These are phyloP conservation scores for Tubulanus polymorphus DNA, from an alignment of 2,888 invertebrate genomes.

Conservation along the genomic window DNA sequence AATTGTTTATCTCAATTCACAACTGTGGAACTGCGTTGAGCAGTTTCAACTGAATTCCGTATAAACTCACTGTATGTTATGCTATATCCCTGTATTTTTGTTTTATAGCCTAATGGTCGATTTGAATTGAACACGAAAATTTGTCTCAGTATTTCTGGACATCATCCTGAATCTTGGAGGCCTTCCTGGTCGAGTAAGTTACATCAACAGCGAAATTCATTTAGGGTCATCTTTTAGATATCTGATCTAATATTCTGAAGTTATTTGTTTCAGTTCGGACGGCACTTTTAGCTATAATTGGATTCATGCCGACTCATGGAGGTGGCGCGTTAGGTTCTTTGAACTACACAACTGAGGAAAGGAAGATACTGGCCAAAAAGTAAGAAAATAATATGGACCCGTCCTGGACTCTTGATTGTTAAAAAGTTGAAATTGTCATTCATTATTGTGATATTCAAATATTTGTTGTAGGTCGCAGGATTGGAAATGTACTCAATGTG, in stretches of 20 bases:
- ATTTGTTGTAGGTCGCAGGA: constrained; percentile 58
- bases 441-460: too few relatives aligned
- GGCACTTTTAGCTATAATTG: constrained; percentile 80
- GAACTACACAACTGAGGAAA: constrained; percentile 81
- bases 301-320: constrained; percentile 89
- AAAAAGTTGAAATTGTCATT: too few relatives aligned
- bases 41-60: too few relatives aligned
- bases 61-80: too few relatives aligned
- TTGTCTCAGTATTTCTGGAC: constrained; percentile 89
- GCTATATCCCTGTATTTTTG: too few relatives aligned
- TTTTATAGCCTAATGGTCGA: constrained; percentile 77
- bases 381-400: constrained; percentile 43
- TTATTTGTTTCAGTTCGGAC: constrained; percentile 64
- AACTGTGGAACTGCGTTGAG: too few relatives aligned
- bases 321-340: constrained; percentile 87
- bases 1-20: too few relatives aligned
- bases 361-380: constrained; percentile 74
- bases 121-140: constrained; percentile 93
- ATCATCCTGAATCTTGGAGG: constrained; percentile 98
- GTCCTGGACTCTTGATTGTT: too few relatives aligned
- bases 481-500: constrained; percentile 66
- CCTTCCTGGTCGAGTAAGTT: constrained; percentile 84
- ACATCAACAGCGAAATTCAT: too few relatives aligned
- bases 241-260: not conserved
- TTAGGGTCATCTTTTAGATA: too few relatives aligned